phyloP scores from a whole-genome alignment of 1,140 invertebrate species.

The Drosophila melanica region DNA sequence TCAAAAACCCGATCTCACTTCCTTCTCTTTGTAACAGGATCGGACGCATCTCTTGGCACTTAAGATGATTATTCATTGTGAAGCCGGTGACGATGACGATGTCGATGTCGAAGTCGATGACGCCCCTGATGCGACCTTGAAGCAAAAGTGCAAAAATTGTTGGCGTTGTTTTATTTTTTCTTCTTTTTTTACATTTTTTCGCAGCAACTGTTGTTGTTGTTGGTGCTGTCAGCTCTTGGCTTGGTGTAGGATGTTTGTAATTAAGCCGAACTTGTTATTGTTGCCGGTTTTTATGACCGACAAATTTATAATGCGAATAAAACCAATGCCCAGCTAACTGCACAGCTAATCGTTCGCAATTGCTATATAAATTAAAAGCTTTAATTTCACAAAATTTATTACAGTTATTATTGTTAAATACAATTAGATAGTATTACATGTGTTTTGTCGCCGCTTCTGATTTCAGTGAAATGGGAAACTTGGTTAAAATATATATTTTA shows the following conservation, averaged over 20 bases:
- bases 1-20: constrained; percentile 31
- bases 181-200: background rate
- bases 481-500: no score
- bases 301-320: constrained; percentile 64
- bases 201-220: constrained; percentile 23
- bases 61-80: constrained; percentile 57
- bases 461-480: background rate
- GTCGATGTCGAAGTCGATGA: constrained; percentile 1
- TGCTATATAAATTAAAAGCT: constrained; percentile 53
- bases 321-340: constrained; percentile 30
- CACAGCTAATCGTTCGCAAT: constrained; percentile 48
- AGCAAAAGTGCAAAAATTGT: constrained; percentile 69
- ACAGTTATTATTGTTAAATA: constrained; percentile 10
- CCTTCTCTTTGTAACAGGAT: constrained; percentile 69
- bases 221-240: constrained; percentile 19
- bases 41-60: constrained; percentile 57
- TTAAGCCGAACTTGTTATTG: constrained; percentile 73
- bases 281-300: constrained; percentile 69
- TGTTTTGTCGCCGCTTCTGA: background rate
- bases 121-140: constrained; percentile 58
- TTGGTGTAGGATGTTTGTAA: constrained; percentile 72
- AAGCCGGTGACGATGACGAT: constrained; percentile 1
- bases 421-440: constrained; percentile 61
- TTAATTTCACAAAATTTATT: constrained; percentile 55
- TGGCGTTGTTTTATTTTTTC: constrained; percentile 28